Conservation (phyloP, 2,888 invertebrate species). For the Cheilosia soror region DNA sequence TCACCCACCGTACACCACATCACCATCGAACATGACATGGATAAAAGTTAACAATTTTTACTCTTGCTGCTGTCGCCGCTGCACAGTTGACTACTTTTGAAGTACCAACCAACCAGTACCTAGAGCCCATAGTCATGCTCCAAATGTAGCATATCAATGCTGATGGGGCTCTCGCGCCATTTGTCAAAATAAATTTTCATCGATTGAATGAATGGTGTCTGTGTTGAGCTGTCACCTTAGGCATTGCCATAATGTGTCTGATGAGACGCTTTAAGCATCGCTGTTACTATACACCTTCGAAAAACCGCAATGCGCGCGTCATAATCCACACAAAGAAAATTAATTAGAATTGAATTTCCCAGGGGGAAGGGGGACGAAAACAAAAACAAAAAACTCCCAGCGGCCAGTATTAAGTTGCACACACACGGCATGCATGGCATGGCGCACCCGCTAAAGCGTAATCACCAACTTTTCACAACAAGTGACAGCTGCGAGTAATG, state of each 20-base stretch:
- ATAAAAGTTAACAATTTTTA: conserved; percentile 12
- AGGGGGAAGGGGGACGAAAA: conserved; percentile 10
- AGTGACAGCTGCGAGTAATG: conserved; percentile 70
- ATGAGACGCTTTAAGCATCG: not conserved
- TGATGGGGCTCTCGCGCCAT: conserved; percentile 32
- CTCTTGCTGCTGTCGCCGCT: not conserved
- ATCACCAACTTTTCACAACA: conserved; percentile 43
- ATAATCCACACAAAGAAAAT: conserved; percentile 40
- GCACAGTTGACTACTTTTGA: conserved; percentile 44
- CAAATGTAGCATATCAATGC: conserved; percentile 31
- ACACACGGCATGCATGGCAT: conserved; percentile 13
- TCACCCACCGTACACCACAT: not conserved
- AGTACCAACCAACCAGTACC: not conserved
- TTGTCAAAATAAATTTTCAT: conserved; percentile 68
- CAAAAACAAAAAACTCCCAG: conserved; percentile 3
- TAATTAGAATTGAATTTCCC: conserved; percentile 64
- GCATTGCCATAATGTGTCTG: conserved; percentile 29
- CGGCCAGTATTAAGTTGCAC: conserved; percentile 50
- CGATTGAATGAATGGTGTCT: conserved; percentile 29
- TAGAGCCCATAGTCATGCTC: conserved; percentile 32
- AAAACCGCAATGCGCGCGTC: conserved; percentile 48
- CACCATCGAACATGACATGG: conserved; percentile 24
- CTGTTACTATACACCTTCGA: not conserved
- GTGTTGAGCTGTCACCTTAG: conserved; percentile 26
- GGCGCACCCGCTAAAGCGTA: conserved; percentile 45